Percentiles rank a stretch among this genome's conserved stretches.
Evolutionary conservation across 1,140 invertebrate genomes (phyloP).

Genomic region (Acromyrmex echinatior): DNA sequence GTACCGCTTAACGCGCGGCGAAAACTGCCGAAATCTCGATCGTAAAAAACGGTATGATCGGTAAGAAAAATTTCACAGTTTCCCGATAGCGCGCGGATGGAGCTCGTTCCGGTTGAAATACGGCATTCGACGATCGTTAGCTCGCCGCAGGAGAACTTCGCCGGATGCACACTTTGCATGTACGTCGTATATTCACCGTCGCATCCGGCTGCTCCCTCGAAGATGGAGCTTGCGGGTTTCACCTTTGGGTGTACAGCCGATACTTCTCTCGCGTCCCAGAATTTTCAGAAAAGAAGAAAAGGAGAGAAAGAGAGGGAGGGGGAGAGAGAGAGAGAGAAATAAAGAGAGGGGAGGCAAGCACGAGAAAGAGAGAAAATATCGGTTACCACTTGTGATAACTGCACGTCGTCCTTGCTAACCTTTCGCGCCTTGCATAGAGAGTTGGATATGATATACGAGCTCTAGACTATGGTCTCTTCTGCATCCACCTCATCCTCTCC

Average conservation of each 20-base stretch:
- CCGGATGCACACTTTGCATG: constrained; percentile 59
- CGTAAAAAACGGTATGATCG: constrained; percentile 22
- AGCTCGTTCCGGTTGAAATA: constrained; percentile 54
- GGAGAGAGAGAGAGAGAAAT: background rate
- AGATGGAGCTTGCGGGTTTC: constrained; percentile 48
- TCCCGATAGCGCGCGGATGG: constrained; percentile 58
- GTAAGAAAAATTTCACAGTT: constrained; percentile 67
- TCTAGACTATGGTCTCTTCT: background rate
- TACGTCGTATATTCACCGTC: constrained; percentile 62
- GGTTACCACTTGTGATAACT: constrained; percentile 39
- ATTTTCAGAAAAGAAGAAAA: constrained; percentile 5
- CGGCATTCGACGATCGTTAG: constrained; percentile 65
- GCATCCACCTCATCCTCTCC: constrained; percentile 22
- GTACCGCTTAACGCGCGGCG: constrained; percentile 48
- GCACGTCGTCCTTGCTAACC: constrained; percentile 24
- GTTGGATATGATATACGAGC: constrained; percentile 49
- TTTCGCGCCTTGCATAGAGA: constrained; percentile 45
- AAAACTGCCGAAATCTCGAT: constrained; percentile 49
- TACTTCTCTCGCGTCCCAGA: background rate
- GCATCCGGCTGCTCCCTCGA: constrained; percentile 31
- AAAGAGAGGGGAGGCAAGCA: no score
- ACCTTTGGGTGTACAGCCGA: constrained; percentile 33
- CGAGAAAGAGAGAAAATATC: constrained; percentile 8
- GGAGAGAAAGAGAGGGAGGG: background rate
- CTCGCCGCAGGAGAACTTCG: constrained; percentile 56